These are phyloP conservation scores for Chrysodeixis includens DNA, from an alignment of 2,888 invertebrate species.

Conservation along the genomic window DNA sequence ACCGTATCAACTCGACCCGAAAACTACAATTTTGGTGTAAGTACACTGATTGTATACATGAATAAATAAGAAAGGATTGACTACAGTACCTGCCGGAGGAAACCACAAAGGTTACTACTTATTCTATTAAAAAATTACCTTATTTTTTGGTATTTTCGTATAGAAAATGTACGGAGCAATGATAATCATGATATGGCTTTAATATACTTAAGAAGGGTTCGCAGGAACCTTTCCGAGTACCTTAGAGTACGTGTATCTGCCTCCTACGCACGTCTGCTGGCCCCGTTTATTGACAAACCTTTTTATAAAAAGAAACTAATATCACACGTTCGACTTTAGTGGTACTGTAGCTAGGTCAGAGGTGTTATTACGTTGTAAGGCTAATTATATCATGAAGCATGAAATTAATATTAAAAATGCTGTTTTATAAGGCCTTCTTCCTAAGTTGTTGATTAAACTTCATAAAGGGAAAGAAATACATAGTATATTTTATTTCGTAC, in stretches of 20 bases:
- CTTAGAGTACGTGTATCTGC: background rate
- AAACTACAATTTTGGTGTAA: slow-evolving; percentile 49
- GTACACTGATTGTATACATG: slow-evolving; percentile 46
- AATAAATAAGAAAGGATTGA: slow-evolving; percentile 55
- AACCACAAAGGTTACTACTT: slow-evolving; percentile 46
- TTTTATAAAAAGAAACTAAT: background rate
- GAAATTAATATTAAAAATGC: no score
- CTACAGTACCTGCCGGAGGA: slow-evolving; percentile 42
- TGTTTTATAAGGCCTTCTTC: no score
- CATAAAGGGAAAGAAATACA: no score
- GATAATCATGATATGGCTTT: slow-evolving; percentile 16
- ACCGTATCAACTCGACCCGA: slow-evolving; percentile 42
- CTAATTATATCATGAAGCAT: no score
- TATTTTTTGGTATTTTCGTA: slow-evolving; percentile 38
- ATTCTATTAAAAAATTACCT: slow-evolving; percentile 51
- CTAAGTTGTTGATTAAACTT: no score
- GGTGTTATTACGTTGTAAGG: no score
- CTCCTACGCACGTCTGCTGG: slow-evolving; percentile 1
- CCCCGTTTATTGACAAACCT: background rate
- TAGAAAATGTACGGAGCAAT: slow-evolving; percentile 37
- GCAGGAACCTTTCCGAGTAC: background rate
- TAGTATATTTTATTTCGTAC: no score
- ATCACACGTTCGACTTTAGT: slow-evolving; percentile 2
- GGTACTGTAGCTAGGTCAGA: background rate
- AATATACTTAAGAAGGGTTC: slow-evolving; percentile 12